A percentile compares a stretch with the other conserved stretches of the same genome.
These are phyloP conservation scores for Chaetorhynchus papuensis DNA, from an alignment of 2,113 vertebrate genomes.

Conservation along the genomic window DNA sequence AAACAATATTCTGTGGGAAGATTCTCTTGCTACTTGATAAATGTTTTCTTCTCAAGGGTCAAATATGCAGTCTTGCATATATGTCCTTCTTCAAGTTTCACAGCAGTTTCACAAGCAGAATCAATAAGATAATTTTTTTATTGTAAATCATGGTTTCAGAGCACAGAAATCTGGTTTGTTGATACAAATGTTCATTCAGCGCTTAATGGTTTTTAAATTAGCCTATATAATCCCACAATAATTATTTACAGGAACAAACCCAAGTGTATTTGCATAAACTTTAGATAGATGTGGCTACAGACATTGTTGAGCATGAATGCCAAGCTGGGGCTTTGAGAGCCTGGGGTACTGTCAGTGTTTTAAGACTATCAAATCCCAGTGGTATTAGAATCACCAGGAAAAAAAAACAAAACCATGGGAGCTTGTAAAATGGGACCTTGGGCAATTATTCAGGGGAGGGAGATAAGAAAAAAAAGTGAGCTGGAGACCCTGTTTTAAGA, in stretches of 20 bases:
- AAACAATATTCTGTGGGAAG: neutral
- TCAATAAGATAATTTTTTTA: neutral
- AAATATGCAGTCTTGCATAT: neutral
- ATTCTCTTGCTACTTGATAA: neutral
- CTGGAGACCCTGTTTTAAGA: neutral
- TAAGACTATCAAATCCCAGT: neutral
- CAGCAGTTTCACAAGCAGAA: neutral
- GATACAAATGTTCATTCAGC: neutral
- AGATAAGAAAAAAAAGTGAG: neutral
- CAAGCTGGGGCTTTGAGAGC: neutral
- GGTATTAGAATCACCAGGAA: neutral
- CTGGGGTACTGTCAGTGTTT: neutral
- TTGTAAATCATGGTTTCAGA: neutral
- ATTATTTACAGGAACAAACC: neutral
- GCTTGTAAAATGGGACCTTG: neutral
- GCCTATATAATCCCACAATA: neutral
- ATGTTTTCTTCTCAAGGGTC: neutral
- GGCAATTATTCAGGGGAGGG: neutral
- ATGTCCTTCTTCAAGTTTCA: neutral
- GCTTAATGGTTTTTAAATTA: slow-evolving; percentile 5
- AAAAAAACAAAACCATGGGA: neutral
- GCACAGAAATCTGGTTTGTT: neutral
- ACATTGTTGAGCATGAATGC: neutral
- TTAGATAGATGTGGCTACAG: neutral
- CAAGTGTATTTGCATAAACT: neutral